Conservation (phyloP, 2,797 vertebrate genomes). For the Diplodus puntazzo region DNA sequence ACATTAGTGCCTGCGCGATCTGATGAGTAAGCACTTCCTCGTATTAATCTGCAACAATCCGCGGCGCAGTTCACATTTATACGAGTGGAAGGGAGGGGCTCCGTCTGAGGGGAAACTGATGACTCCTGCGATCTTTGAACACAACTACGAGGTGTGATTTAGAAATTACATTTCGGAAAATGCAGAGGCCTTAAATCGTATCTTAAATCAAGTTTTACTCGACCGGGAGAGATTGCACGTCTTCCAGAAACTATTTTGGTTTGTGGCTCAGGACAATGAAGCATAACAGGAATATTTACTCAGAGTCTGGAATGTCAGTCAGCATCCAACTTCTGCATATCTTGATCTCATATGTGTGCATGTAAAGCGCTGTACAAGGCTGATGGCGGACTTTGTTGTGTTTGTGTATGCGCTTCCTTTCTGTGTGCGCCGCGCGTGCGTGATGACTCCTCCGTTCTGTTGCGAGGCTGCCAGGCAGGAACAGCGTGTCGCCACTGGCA, state of each 20-base stretch:
- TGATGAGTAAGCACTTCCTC: conserved; percentile 54
- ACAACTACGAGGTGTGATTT: conserved; percentile 36
- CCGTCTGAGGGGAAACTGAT: conserved; percentile 59
- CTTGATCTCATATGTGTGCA: not conserved
- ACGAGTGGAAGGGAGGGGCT: conserved; percentile 30
- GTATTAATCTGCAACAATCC: conserved; percentile 63
- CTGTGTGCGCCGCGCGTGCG: not conserved
- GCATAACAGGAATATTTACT: conserved; percentile 64
- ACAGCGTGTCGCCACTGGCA: conserved; percentile 56
- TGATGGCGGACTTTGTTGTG: not conserved
- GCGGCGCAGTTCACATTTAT: conserved; percentile 47
- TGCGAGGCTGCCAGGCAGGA: conserved; percentile 68
- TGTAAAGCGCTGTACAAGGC: not conserved
- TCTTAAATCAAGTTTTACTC: conserved; percentile 22
- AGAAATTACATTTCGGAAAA: conserved; percentile 36
- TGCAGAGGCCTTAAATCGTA: not conserved
- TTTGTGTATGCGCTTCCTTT: conserved; percentile 35
- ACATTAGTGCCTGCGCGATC: conserved; percentile 41
- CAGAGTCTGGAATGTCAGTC: conserved; percentile 50
- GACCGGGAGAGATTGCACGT: not conserved
- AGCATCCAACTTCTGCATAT: conserved; percentile 20
- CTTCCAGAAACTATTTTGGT: conserved; percentile 21
- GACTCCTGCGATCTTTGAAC: conserved; percentile 45
- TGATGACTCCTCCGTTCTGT: conserved; percentile 42
- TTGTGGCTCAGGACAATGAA: conserved; percentile 36